phyloP scores from a whole-genome alignment of 2,113 vertebrate genomes.

The Gopherus evgoodei region DNA sequence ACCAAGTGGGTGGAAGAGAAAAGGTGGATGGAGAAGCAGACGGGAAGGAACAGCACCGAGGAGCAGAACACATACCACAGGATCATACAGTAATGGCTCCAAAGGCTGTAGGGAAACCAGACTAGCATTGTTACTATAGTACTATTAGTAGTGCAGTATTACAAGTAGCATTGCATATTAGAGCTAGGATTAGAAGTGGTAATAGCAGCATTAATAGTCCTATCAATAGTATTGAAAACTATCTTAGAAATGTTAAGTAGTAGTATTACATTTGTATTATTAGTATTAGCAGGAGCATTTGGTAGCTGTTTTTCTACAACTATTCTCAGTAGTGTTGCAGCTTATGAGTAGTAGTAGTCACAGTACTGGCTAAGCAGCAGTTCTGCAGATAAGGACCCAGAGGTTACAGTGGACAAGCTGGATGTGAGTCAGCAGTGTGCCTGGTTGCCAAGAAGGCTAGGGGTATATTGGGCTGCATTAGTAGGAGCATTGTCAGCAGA shows the following conservation, averaged over 20 bases:
- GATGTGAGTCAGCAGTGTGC: too few relatives aligned
- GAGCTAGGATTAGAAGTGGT: neutral
- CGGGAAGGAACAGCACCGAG: neutral
- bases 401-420: too few relatives aligned
- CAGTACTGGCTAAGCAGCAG: too few relatives aligned
- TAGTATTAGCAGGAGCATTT: neutral
- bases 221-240: neutral
- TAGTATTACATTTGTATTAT: neutral
- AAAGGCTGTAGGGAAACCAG: neutral
- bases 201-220: neutral
- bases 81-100: neutral
- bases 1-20: too few relatives aligned
- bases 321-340: neutral
- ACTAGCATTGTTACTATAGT: too few relatives aligned
- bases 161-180: neutral
- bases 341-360: neutral
- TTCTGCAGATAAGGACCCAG: too few relatives aligned
- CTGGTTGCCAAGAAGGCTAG: too few relatives aligned
- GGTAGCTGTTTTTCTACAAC: neutral
- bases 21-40: neutral
- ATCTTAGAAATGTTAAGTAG: neutral
- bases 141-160: neutral
- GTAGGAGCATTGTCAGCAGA: too few relatives aligned
- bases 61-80: neutral
- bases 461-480: too few relatives aligned